Evolutionary conservation across 2,113 vertebrate genomes (phyloP).

Genomic region (Emydocephalus ijimae): DNA sequence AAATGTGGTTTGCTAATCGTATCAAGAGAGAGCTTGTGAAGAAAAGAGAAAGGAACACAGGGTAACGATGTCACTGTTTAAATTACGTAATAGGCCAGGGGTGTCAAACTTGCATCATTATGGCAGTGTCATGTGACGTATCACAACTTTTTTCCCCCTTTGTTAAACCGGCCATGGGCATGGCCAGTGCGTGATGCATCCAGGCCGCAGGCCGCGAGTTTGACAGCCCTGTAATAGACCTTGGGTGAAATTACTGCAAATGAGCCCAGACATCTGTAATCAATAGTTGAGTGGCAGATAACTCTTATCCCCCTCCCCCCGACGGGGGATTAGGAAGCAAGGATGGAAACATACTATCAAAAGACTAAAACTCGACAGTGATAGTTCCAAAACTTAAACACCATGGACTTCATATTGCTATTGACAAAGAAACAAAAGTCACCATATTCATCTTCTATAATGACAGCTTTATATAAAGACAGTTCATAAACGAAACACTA

Average conservation of each 20-base stretch:
- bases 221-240: too few species aligned
- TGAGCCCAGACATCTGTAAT: background rate
- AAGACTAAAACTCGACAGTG: background rate
- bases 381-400: background rate
- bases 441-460: background rate
- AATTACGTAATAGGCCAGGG: background rate
- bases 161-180: too few species aligned
- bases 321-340: background rate
- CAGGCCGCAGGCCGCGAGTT: accelerated
- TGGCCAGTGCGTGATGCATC: too few species aligned
- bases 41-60: background rate
- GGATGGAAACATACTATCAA: background rate
- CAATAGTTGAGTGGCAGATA: background rate
- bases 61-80: background rate
- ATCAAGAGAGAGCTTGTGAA: background rate
- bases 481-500: background rate
- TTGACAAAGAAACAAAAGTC: background rate
- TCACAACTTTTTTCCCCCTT: too few species aligned
- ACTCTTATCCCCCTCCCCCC: background rate
- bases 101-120: too few species aligned
- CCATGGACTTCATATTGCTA: background rate
- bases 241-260: background rate
- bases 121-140: too few species aligned
- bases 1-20: background rate
- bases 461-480: background rate